phyloP scores from a whole-genome alignment of 1,140 invertebrate species.

The Achroia grisella region DNA sequence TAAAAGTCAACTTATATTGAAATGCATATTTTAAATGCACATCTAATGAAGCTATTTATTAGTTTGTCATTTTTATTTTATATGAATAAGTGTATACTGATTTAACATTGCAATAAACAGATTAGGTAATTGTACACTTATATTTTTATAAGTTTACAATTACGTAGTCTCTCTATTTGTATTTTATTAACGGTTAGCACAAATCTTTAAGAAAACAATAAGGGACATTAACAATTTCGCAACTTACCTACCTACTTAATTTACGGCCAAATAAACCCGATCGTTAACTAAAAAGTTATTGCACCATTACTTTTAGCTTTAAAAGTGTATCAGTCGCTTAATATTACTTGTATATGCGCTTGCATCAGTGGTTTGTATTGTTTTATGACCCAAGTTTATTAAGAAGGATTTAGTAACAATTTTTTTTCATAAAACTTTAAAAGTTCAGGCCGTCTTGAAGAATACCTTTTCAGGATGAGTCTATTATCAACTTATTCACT shows the following conservation, averaged over 20 bases:
- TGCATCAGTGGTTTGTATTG: neutral
- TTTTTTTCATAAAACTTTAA: too few species aligned
- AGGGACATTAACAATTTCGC: constrained; percentile 12
- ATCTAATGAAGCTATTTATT: too few species aligned
- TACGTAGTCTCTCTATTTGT: neutral
- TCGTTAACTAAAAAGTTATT: constrained; percentile 27
- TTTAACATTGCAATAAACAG: too few species aligned
- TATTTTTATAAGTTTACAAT: too few species aligned
- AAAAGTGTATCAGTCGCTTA: constrained; percentile 16
- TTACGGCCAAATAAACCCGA: constrained; percentile 29
- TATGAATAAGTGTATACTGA: too few species aligned
- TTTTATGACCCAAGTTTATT: neutral
- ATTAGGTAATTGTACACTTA: too few species aligned
- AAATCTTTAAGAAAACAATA: constrained; percentile 20
- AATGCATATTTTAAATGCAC: too few species aligned
- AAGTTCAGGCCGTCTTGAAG: too few species aligned
- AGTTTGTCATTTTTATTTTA: too few species aligned
- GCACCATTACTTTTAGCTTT: constrained; percentile 16
- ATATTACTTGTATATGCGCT: constrained; percentile 7
- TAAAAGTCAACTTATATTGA: too few species aligned
- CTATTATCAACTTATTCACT: too few species aligned
- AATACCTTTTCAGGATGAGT: too few species aligned
- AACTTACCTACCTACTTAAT: constrained; percentile 10
- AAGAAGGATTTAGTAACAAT: neutral
- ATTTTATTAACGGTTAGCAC: constrained; percentile 11